A percentile compares a stretch with the other conserved stretches of the same genome.
Conservation (phyloP, 2,888 invertebrate genomes). For the Gonocerus acuteangulatus region DNA sequence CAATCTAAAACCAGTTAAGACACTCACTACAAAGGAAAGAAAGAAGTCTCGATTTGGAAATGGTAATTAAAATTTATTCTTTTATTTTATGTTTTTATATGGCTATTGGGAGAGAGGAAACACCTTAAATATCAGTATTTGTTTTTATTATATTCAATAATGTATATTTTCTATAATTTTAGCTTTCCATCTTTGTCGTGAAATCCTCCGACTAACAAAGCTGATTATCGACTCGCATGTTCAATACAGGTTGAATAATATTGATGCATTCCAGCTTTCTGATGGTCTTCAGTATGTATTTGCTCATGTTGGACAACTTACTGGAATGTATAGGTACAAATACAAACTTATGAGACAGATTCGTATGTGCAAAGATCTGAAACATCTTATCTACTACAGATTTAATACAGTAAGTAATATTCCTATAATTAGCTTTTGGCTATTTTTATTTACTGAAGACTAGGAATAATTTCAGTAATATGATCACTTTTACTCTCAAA, state of each 20-base stretch:
- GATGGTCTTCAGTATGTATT: conserved; percentile 99
- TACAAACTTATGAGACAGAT: conserved; percentile 98
- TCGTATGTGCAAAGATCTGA: conserved; percentile 99
- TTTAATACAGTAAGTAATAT: conserved; percentile 85
- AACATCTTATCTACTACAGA: conserved; percentile 97
- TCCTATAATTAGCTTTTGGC: neutral
- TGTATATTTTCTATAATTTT: conserved; percentile 37
- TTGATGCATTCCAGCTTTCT: conserved; percentile 96
- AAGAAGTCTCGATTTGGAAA: conserved; percentile 97
- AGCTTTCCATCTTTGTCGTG: conserved; percentile 98
- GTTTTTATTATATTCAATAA: neutral
- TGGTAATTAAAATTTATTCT: conserved; percentile 49
- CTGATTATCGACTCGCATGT: conserved; percentile 98
- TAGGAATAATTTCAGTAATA: too few relatives aligned
- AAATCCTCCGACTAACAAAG: conserved; percentile 96
- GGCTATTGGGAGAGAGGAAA: too few relatives aligned
- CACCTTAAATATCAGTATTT: too few relatives aligned
- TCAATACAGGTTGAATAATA: conserved; percentile 97
- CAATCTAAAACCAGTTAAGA: conserved; percentile 98
- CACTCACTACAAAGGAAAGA: conserved; percentile 96
- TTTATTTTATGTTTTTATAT: too few relatives aligned
- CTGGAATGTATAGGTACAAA: conserved; percentile 99
- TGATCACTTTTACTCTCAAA: too few relatives aligned
- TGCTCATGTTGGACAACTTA: conserved; percentile 97
- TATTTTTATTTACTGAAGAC: too few relatives aligned